Evolutionary conservation across 2,888 invertebrate species (phyloP).

Genomic region (Thysanoteuthis rhombus): DNA sequence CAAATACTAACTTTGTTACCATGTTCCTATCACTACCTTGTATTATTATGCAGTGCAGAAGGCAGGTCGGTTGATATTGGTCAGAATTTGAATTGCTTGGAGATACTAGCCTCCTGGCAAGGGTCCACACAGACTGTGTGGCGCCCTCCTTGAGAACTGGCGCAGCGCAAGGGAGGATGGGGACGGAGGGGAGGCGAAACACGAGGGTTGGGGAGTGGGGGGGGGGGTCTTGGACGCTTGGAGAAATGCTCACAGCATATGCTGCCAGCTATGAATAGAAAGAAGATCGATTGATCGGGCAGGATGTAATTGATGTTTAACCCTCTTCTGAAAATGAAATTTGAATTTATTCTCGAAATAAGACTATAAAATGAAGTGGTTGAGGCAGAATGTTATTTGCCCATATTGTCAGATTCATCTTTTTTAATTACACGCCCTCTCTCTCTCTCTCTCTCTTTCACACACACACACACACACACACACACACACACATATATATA

Average conservation of each 20-base stretch:
- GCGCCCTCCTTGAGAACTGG: background rate
- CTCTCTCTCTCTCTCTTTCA: too few relatives aligned
- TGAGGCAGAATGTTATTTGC: background rate
- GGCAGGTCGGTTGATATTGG: background rate
- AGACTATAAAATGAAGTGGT: background rate
- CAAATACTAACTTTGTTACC: background rate
- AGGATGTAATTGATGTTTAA: background rate
- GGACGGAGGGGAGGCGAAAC: background rate
- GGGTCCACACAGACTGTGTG: background rate
- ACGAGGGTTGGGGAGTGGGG: too few relatives aligned
- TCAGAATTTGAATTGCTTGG: background rate
- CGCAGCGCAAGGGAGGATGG: background rate
- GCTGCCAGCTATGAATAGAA: background rate
- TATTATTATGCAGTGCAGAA: background rate
- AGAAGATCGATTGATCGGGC: background rate
- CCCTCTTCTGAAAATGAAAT: background rate
- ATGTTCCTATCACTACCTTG: background rate
- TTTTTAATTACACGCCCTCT: too few relatives aligned
- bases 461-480: background rate
- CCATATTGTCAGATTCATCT: background rate
- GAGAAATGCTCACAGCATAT: background rate
- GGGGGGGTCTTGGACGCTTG: background rate
- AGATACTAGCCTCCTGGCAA: slow-evolving; percentile 12
- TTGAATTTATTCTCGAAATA: background rate
- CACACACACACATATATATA: background rate